phyloP scores from a whole-genome alignment of 2,888 invertebrate species.

The Minunthozetes semirufus region DNA sequence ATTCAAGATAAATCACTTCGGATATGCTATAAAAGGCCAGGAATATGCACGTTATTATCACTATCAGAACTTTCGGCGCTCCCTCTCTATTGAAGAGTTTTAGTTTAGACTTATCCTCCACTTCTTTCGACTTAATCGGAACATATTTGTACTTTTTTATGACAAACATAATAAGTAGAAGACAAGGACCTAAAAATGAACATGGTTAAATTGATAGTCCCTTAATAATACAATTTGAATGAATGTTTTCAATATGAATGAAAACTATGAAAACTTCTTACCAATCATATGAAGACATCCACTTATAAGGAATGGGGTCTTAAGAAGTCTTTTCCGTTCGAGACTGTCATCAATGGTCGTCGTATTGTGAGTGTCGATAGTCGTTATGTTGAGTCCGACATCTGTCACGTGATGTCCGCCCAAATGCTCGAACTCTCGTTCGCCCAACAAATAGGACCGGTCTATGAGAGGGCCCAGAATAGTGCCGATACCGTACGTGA shows the following conservation, averaged over 20 bases:
- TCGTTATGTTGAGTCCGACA: neutral
- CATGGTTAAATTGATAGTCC: no score
- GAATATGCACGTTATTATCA: neutral
- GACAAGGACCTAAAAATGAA: neutral
- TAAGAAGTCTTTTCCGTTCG: neutral
- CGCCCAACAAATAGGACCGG: slow-evolving; percentile 23
- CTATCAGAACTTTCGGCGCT: neutral
- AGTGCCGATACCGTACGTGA: slow-evolving; percentile 34
- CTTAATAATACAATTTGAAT: no score
- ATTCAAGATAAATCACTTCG: slow-evolving; percentile 11
- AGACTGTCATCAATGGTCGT: neutral
- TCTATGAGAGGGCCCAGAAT: slow-evolving; percentile 32
- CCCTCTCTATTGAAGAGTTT: neutral
- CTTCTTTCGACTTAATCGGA: neutral
- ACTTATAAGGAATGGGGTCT: slow-evolving; percentile 14
- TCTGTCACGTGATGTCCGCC: neutral
- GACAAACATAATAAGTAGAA: neutral
- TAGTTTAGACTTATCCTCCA: neutral
- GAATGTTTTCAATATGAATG: no score
- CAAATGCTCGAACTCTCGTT: neutral
- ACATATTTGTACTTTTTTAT: neutral
- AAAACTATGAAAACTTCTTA: neutral
- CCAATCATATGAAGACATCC: neutral
- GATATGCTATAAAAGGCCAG: slow-evolving; percentile 16
- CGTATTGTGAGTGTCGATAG: neutral